A percentile compares a stretch with the other conserved stretches of the same genome.
These are phyloP conservation scores for Dendrocincla fuliginosa DNA, from an alignment of 2,797 vertebrate species.

Conservation along the genomic window DNA sequence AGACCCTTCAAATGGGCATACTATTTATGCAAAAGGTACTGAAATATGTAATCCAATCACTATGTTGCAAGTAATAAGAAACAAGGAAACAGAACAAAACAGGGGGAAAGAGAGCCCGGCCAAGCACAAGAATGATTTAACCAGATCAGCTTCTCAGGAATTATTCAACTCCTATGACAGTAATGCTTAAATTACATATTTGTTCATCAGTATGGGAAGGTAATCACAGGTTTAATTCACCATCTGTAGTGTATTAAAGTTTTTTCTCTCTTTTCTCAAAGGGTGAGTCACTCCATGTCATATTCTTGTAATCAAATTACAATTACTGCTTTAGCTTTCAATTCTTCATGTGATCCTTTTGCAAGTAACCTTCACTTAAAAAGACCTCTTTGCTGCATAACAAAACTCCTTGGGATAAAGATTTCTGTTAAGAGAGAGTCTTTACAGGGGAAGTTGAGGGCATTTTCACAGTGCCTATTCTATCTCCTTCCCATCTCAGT, in stretches of 20 bases:
- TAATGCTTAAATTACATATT: background rate
- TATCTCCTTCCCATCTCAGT: background rate
- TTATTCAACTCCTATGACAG: background rate
- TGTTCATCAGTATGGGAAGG: background rate
- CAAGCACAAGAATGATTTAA: background rate
- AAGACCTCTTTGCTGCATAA: background rate
- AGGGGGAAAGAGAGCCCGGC: background rate
- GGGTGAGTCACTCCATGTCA: background rate
- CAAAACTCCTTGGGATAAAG: background rate
- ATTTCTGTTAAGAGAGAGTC: background rate
- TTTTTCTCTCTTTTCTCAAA: background rate
- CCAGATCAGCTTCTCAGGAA: background rate
- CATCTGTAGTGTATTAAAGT: background rate
- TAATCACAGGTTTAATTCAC: background rate
- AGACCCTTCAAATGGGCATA: background rate
- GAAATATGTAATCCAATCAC: background rate
- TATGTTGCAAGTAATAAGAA: background rate
- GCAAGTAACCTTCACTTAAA: background rate
- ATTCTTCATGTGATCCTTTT: background rate
- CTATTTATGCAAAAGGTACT: background rate
- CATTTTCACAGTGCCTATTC: background rate
- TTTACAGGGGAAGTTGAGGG: background rate
- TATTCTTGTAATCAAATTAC: background rate
- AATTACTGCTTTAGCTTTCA: background rate
- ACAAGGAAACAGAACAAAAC: background rate